Percentiles rank a stretch among this genome's conserved stretches.
Conservation (phyloP, 2,113 vertebrate genomes). For the Mesitornis unicolor region DNA sequence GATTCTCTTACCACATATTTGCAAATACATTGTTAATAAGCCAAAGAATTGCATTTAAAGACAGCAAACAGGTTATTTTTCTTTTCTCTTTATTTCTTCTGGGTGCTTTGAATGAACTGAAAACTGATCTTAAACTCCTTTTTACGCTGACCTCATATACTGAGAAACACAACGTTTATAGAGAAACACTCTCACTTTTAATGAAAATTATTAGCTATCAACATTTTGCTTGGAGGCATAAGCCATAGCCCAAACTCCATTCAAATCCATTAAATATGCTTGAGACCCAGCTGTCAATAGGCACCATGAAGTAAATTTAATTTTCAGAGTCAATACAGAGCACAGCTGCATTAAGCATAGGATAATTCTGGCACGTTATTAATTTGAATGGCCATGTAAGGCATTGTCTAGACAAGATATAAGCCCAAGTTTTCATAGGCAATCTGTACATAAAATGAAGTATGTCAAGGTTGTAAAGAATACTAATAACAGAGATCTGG, state of each 20-base stretch:
- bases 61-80: not conserved
- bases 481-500: constrained; percentile 71
- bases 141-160: constrained; percentile 20
- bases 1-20: not conserved
- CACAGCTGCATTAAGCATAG: constrained; percentile 81
- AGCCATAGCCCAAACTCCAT: constrained; percentile 66
- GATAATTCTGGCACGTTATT: constrained; percentile 81
- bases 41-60: not conserved
- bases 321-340: constrained; percentile 84
- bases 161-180: not conserved
- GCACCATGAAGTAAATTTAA: constrained; percentile 78
- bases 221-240: constrained; percentile 77
- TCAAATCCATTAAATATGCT: constrained; percentile 79
- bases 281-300: constrained; percentile 83
- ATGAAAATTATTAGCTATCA: constrained; percentile 78
- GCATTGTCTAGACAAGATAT: constrained; percentile 80
- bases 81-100: constrained; percentile 1
- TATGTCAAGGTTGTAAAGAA: constrained; percentile 73
- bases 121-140: not conserved
- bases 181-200: constrained; percentile 70
- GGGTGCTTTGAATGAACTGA: not conserved
- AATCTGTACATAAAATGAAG: constrained; percentile 76
- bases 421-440: constrained; percentile 73
- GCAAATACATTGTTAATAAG: constrained; percentile 46
- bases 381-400: constrained; percentile 79